Evolutionary conservation across 2,113 vertebrate species (phyloP).

Genomic region (Cyanistes caeruleus): DNA sequence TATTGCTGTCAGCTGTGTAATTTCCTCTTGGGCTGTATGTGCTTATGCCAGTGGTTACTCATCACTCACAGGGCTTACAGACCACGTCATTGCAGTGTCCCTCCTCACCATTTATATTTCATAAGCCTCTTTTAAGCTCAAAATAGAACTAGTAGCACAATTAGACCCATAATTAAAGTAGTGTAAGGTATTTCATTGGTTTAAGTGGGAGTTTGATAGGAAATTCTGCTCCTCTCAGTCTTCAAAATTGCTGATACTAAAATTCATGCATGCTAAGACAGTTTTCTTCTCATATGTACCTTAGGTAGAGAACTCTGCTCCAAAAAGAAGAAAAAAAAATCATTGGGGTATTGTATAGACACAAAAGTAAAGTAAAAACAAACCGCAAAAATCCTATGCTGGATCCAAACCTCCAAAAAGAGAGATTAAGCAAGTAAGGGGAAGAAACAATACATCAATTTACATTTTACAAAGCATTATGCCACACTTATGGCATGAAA

Average conservation of each 20-base stretch:
- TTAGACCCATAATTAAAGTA: neutral
- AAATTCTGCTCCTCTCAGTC: neutral
- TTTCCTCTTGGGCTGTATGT: conserved; percentile 78
- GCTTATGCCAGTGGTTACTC: conserved; percentile 69
- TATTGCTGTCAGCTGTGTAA: conserved; percentile 73
- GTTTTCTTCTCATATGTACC: neutral
- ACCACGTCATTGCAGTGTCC: neutral
- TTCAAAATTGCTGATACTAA: neutral
- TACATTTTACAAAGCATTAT: neutral
- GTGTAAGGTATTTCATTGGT: neutral
- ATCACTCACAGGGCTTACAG: conserved; percentile 34
- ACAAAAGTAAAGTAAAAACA: neutral
- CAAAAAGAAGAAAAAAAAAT: neutral
- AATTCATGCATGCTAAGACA: fast-evolving
- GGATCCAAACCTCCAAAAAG: neutral
- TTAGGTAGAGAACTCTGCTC: neutral
- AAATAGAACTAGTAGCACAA: conserved; percentile 28
- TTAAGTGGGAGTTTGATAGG: neutral
- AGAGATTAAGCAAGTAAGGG: neutral
- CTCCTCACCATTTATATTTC: conserved; percentile 45
- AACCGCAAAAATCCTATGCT: neutral
- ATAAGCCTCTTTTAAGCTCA: conserved; percentile 19
- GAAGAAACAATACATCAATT: neutral
- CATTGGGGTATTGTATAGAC: neutral
- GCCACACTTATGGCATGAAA: neutral